These are phyloP conservation scores for Aleiodes alternator DNA, from an alignment of 2,888 invertebrate genomes.

Conservation along the genomic window DNA sequence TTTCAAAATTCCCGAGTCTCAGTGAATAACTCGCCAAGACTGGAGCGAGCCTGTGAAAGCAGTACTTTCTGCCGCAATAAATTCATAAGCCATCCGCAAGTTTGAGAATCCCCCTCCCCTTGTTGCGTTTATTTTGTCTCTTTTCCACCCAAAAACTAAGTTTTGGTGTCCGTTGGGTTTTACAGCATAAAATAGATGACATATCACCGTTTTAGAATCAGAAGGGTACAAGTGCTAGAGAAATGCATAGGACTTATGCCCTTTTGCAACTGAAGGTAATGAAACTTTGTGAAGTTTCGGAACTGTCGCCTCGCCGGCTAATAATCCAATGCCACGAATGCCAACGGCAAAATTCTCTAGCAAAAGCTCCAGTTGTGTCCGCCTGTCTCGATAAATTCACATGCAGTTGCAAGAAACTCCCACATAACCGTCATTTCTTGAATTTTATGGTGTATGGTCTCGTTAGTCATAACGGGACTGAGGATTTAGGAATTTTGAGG, in stretches of 20 bases:
- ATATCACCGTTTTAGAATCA: not conserved
- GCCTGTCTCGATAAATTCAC: conserved; percentile 71
- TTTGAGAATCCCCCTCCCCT: conserved; percentile 64
- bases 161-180: conserved; percentile 11
- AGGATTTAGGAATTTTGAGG: too few species aligned
- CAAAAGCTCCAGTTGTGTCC: conserved; percentile 46
- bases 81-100: conserved; percentile 73
- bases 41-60: not conserved
- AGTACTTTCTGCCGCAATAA: conserved; percentile 69
- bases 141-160: conserved; percentile 46
- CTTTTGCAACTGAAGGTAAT: not conserved
- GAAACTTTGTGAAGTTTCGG: conserved; percentile 36
- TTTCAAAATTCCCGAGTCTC: conserved; percentile 31
- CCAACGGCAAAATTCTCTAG: conserved; percentile 45
- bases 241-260: too few species aligned
- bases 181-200: not conserved
- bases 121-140: conserved; percentile 36
- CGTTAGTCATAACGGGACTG: too few species aligned
- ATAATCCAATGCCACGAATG: conserved; percentile 47
- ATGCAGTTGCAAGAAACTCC: conserved; percentile 71
- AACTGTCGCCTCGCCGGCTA: conserved; percentile 32
- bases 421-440: not conserved
- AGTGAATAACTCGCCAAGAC: conserved; percentile 38
- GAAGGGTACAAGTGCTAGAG: not conserved
- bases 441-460: too few species aligned